A percentile compares a stretch with the other conserved stretches of the same genome.
phyloP scores from a whole-genome alignment of 2,113 vertebrate genomes.

The Nipponia nippon region DNA sequence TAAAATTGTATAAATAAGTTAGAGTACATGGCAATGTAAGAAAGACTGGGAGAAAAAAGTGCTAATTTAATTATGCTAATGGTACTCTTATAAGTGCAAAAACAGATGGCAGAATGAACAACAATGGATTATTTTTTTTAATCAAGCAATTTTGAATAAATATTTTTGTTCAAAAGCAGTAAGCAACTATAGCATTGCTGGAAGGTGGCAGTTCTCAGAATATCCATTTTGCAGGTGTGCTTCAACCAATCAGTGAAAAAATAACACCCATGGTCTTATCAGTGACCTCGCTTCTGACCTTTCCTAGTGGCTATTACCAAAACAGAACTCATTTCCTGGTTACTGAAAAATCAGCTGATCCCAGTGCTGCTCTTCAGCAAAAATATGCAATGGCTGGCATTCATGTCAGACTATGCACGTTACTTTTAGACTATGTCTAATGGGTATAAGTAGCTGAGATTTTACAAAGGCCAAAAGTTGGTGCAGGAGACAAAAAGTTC shows the following conservation, averaged over 20 bases:
- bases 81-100: conserved; percentile 33
- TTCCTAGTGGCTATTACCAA: not conserved
- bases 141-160: conserved; percentile 58
- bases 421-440: not conserved
- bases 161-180: conserved; percentile 53
- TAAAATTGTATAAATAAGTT: conserved; percentile 36
- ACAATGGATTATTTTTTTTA: conserved; percentile 50
- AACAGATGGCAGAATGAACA: conserved; percentile 61
- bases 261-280: not conserved
- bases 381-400: not conserved
- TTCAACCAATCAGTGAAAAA: not conserved
- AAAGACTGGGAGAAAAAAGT: conserved; percentile 29
- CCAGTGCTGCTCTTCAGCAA: not conserved
- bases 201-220: not conserved
- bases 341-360: not conserved
- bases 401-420: not conserved
- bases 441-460: not conserved
- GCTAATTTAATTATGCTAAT: conserved; percentile 70
- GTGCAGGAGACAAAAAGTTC: not conserved
- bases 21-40: not conserved
- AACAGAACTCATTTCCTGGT: not conserved
- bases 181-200: not conserved
- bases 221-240: not conserved
- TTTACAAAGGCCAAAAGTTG: not conserved
- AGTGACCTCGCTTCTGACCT: not conserved